Base-by-base conservation (phyloP, 2,113 vertebrate species). In the Hystrix cristata region DNA sequence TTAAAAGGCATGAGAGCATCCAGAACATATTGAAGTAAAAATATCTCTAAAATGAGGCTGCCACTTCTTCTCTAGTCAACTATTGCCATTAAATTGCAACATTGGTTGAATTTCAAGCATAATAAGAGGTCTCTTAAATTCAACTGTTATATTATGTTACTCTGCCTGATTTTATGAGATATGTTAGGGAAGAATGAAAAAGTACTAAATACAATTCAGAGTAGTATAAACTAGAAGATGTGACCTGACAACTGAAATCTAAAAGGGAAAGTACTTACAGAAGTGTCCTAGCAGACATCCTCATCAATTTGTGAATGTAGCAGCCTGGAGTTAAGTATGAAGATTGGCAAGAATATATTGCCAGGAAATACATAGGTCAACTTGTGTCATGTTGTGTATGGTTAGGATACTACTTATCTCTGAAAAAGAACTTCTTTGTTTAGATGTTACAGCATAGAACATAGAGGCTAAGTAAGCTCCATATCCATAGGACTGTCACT, bases 101-200 rank as follows among this genome's bases (percentile, higher is more conserved):
- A 95, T 0, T 96, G 96, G 96, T 97, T 98, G 97, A 97, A 97
- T 98, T 98, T 98, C 96, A 98, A 98, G 97, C 98, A 97, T 95
- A 98, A 98, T 98, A 98, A 98, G 94, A 97, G 94, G 59, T 96
- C 97, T 98, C 97, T 98, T 96, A 98, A 98, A 98, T 98, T 98
- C 95, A 98, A 89, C 94, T 98, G 96, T 98, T 95, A 94, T 94
- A 91, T 97, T 97, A 94, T 96, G 95, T 98, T 98, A 98, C 93
- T 94, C 25, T 95, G 83, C 97, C 87, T 98, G 97, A 98, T 98
- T 98, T 98, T 98, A 97, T 97, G 95, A 97, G 98, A 97, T 96
- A 97, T 98, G 95, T 97, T 98, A 98, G 96, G 86, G 98, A 94
- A 97, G 90, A 98, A 97, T 97, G 71, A 90, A 96, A 98, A 98